Evolutionary conservation across 2,888 invertebrate species (phyloP), one percentile per base, ranked within the genome.

Genomic region (Tetranychus piercei): DNA sequence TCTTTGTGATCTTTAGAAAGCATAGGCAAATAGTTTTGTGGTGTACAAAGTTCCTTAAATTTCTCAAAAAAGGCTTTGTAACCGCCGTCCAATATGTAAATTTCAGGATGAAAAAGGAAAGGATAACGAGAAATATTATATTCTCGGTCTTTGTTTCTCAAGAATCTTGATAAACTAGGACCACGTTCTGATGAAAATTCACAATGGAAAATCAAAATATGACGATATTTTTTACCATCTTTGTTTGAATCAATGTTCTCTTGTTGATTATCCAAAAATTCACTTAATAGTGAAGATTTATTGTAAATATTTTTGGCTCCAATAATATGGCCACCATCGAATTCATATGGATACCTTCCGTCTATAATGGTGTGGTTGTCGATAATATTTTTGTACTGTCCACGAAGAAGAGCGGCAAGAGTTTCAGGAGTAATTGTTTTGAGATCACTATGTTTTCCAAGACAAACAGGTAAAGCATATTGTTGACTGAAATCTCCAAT

Each of bases 101-200:
- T 85, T 83, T 97, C 97, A 0, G 96, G 96, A 84, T 91, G 94
- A 81, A 90, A 85, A 0, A 97, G 85, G 0, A 87, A 84, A 0
- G 97, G 97, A 83, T 95, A 96, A 77, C 86, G 85, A 74, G 89
- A 88, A 77, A 87, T 87, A 83, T 96, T 92, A 69, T 86, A 84
- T 20, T 87, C 87, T 0, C 97, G 87, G 83, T 99, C 96, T 44
- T 88, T 84, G 72, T 89, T 88, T 6, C 96, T 88, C 74, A 97
- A 85, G 82, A 88, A 91, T 4, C 94, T 88, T 67, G 88, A 90
- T 81, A 69, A 22, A 20, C 20, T 90, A 0, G 97, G 97, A 1
- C 94, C 97, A 75, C 97, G 86, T 83, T 96, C 92, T 75, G 92
- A 89, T 0, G 95, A 95, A 85, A 95, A 99, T 83, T 99, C 97